A percentile compares a stretch with the other conserved stretches of the same genome.
Evolutionary conservation across 1,140 invertebrate genomes (phyloP).

Genomic region (Episyrphus balteatus): DNA sequence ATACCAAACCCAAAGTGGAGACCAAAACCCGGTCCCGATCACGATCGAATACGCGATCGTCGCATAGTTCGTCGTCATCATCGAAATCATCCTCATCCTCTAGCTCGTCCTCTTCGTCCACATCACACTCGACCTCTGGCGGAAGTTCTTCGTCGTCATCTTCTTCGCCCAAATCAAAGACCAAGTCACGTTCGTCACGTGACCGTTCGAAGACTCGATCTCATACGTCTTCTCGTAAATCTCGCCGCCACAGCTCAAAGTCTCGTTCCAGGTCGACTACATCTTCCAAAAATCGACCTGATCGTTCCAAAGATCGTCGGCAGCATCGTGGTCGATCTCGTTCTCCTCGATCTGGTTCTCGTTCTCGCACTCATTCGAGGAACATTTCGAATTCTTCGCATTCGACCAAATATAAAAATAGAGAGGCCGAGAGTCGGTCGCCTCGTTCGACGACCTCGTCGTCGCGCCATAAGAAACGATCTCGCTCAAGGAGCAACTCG

Average conservation of each 20-base stretch:
- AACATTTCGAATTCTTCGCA: not conserved
- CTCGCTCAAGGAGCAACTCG: too few species aligned
- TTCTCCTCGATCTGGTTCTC: not conserved
- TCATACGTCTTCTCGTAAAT: constrained; percentile 1
- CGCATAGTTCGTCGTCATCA: constrained; percentile 18
- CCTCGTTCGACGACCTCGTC: not conserved
- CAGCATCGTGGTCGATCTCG: not conserved
- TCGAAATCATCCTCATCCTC: constrained; percentile 17
- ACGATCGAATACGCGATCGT: constrained; percentile 5
- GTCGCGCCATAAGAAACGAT: too few species aligned
- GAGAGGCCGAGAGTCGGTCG: not conserved
- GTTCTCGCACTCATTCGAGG: not conserved
- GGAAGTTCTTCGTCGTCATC: constrained; percentile 18
- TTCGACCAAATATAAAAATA: not conserved
- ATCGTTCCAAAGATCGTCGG: not conserved
- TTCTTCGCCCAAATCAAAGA: constrained; percentile 1
- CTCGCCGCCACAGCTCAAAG: not conserved
- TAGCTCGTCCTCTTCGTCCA: constrained; percentile 21
- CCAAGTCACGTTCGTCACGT: not conserved
- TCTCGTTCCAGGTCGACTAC: constrained; percentile 2
- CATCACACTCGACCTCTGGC: constrained; percentile 12
- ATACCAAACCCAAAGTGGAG: constrained; percentile 16
- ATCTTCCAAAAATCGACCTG: not conserved
- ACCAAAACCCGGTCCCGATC: constrained; percentile 7
- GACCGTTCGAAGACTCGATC: constrained; percentile 2